phyloP scores from a whole-genome alignment of 1,140 invertebrate genomes.

The Nylanderia fulva region DNA sequence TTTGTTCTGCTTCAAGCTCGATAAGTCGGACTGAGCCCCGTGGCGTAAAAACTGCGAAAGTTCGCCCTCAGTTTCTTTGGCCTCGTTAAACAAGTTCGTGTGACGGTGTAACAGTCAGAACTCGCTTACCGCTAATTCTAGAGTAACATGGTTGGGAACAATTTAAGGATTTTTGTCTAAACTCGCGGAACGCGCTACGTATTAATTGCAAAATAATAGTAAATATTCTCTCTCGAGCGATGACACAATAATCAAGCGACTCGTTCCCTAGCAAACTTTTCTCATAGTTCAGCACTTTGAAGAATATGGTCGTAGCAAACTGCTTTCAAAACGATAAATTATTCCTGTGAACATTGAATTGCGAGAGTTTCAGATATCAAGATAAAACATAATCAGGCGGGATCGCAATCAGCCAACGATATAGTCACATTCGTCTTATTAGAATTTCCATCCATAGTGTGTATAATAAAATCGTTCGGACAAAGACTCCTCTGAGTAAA shows the following conservation, averaged over 20 bases:
- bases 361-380: background rate
- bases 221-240: slow-evolving; percentile 34
- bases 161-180: slow-evolving; percentile 59
- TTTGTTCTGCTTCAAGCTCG: slow-evolving; percentile 68
- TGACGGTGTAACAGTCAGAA: slow-evolving; percentile 46
- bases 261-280: slow-evolving; percentile 34
- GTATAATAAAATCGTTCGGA: background rate
- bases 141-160: slow-evolving; percentile 62
- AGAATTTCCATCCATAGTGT: background rate
- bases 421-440: background rate
- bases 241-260: slow-evolving; percentile 10
- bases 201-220: slow-evolving; percentile 72
- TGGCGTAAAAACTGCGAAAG: slow-evolving; percentile 69
- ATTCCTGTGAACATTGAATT: slow-evolving; percentile 25
- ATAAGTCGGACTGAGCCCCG: slow-evolving; percentile 70
- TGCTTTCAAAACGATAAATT: slow-evolving; percentile 57
- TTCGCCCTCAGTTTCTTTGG: slow-evolving; percentile 72
- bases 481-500: background rate
- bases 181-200: slow-evolving; percentile 58
- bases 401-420: background rate
- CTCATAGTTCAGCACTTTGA: slow-evolving; percentile 67
- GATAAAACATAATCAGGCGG: background rate
- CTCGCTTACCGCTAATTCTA: slow-evolving; percentile 49
- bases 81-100: slow-evolving; percentile 72
- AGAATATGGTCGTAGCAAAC: slow-evolving; percentile 67